Base-by-base conservation (phyloP, 2,797 vertebrate genomes). In the Pipistrellus kuhlii region DNA sequence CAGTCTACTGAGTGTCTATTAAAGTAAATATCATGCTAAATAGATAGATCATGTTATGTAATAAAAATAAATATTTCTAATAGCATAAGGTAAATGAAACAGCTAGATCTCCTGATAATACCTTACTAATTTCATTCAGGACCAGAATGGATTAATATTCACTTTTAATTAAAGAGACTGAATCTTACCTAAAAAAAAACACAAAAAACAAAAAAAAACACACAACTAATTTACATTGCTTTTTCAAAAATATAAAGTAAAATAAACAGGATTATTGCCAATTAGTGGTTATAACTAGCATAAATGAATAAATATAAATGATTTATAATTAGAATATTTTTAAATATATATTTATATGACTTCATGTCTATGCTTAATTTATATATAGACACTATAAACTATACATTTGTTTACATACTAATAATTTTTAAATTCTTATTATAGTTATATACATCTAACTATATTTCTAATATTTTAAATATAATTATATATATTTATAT, bases 221-320 rank as follows among this genome's bases (percentile, higher is more conserved):
- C 38, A 41, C 38, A 41, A 23, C 55, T 91, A 59, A 64, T 20
- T 87, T 88, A 90, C n/a, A 25, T 73, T 88, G 6, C 17, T 76
- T 80, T 90, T 90, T 51, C 13, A 64, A 85, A 80, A 44, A 32
- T 27, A 41, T 21, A 38, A 1, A 84, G 3, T 78, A 57, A 93
- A 87, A 72, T 78, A 90, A 92, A 76, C 18, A 80, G 68, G 53
- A 23, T 55, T 88, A 6, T 69, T 85, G 17, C 8, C 14, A 77
- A 53, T 57, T 57, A 41, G 7, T 53, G 51, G 20, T 62, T 55
- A 12, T 73, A 93, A 81, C 55, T 96, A 94, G 55, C 1, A 6
- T 10, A 55, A 93, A 3, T 91, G 55, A 94, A 84, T 93, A 91
- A 92, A 66, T 84, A 53, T 81, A 96, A 90, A 86, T 96, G 81